Conservation (phyloP, 1,140 invertebrate species). For the Pectinophora gossypiella region DNA sequence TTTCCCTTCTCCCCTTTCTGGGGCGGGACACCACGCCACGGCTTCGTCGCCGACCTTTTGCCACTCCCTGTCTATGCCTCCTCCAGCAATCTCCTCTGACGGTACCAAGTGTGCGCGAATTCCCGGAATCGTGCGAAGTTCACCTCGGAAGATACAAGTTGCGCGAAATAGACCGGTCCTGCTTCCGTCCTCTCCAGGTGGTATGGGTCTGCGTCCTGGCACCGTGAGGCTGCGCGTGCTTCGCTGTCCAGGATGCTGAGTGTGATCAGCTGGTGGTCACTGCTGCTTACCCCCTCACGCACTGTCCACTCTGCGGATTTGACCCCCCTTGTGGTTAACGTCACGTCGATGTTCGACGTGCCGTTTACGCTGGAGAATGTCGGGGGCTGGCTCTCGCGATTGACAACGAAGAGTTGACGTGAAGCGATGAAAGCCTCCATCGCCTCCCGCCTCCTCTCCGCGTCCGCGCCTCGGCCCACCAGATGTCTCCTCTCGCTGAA, state of each 20-base stretch:
- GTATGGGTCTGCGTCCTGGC: too few species aligned
- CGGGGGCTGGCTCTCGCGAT: conserved; percentile 13
- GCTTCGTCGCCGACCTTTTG: too few species aligned
- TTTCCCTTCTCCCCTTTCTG: too few species aligned
- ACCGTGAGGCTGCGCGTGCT: neutral
- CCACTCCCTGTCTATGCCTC: neutral
- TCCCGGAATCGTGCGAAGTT: conserved; percentile 13
- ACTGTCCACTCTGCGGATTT: conserved; percentile 16
- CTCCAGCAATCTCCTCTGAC: neutral
- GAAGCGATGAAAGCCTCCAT: conserved; percentile 22
- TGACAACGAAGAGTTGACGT: neutral
- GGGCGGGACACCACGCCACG: too few species aligned
- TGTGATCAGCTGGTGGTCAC: conserved; percentile 27
- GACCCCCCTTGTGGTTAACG: conserved; percentile 11
- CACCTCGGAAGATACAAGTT: too few species aligned
- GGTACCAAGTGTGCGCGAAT: neutral
- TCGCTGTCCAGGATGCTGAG: neutral
- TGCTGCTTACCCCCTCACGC: conserved; percentile 11
- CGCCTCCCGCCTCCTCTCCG: neutral
- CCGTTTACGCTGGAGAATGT: conserved; percentile 21
- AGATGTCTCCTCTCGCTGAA: conserved; percentile 10
- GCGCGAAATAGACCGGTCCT: too few species aligned
- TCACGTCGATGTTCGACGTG: conserved; percentile 25
- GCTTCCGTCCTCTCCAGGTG: too few species aligned
- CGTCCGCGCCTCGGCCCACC: conserved; percentile 8